phyloP scores from a whole-genome alignment of 1,140 invertebrate species.

The Zaprionus vittiger region DNA sequence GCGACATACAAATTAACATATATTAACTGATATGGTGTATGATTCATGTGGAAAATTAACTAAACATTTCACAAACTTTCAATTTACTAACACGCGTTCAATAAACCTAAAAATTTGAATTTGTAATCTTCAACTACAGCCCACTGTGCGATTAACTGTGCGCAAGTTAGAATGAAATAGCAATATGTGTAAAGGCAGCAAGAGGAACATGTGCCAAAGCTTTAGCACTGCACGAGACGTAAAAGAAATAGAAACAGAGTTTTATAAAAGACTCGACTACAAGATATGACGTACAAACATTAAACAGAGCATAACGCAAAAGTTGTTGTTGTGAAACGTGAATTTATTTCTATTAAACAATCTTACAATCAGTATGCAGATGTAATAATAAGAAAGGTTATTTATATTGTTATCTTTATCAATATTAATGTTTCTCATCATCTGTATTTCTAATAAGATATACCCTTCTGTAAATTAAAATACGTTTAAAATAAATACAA shows the following conservation, averaged over 20 bases:
- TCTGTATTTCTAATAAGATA: background rate
- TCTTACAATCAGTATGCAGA: background rate
- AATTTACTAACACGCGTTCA: background rate
- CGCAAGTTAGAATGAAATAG: slow-evolving; percentile 25
- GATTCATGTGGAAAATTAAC: slow-evolving; percentile 56
- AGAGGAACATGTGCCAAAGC: slow-evolving; percentile 36
- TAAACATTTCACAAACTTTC: slow-evolving; percentile 13
- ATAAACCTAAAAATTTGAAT: background rate
- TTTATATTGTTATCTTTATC: background rate
- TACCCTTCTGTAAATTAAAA: slow-evolving; percentile 26
- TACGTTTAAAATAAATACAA: slow-evolving; percentile 35
- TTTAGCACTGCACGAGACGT: slow-evolving; percentile 60
- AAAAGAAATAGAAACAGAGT: slow-evolving; percentile 38
- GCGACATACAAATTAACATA: slow-evolving; percentile 56
- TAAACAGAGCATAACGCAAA: background rate
- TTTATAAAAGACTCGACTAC: background rate
- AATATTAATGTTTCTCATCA: background rate
- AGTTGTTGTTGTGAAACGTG: background rate
- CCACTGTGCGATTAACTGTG: slow-evolving; percentile 49
- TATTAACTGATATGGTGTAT: slow-evolving; percentile 34
- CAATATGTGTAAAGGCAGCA: slow-evolving; percentile 31
- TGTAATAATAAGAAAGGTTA: background rate
- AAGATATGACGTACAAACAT: slow-evolving; percentile 12
- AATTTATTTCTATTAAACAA: background rate
- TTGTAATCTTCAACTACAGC: background rate